Base-by-base conservation (phyloP, 2,113 vertebrate genomes). In the Solea solea region DNA sequence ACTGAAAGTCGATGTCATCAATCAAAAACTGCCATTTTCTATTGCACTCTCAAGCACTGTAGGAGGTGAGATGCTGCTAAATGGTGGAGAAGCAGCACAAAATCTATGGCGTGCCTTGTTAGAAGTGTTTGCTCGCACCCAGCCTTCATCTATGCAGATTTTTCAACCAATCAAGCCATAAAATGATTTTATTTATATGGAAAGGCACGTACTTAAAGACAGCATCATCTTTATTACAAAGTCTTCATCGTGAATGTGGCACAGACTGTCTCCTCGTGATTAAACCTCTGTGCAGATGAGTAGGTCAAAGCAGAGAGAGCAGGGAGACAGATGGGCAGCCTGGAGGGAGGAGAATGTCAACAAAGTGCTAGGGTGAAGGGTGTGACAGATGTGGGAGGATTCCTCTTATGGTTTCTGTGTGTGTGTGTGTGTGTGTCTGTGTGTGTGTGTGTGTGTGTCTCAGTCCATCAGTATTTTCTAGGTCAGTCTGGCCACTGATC, bases 261-360 rank as follows among this genome's bases (percentile, higher is more conserved):
- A 65, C 44, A 27, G 25, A 60, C 52, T 3, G 41, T 11, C 28
- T 70, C 58, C n/a, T 58, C 2, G 4, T 73, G 56, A 78, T 74
- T 69, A 67, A 72, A 74, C 58, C 27, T 41, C 2, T 2, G 21
- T 66, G 53, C 51, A 0, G 80, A 82, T 53, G 59, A 81, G 46
- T 21, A 58, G 64, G 50, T 66, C 27, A 42, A 62, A 77, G 65
- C 11, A 53, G 63, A 34, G 6, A 50, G 42, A 74, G 52, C 45
- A 57, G 59, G 53, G 64, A 80, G 59, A 69, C 81, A 89, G 89
- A 89, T 86, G 88, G 84, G 65, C 65, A 68, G 70, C 40, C 59
- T 21, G 50, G 72, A 80, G 81, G 77, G 79, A 74, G 69, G 77
- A 82, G 70, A 82, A 72, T 78, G 80, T 86, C 73, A 82, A 83